These are phyloP conservation scores for Drosophila quasianomalipes DNA, from an alignment of 2,888 invertebrate genomes.

Conservation along the genomic window DNA sequence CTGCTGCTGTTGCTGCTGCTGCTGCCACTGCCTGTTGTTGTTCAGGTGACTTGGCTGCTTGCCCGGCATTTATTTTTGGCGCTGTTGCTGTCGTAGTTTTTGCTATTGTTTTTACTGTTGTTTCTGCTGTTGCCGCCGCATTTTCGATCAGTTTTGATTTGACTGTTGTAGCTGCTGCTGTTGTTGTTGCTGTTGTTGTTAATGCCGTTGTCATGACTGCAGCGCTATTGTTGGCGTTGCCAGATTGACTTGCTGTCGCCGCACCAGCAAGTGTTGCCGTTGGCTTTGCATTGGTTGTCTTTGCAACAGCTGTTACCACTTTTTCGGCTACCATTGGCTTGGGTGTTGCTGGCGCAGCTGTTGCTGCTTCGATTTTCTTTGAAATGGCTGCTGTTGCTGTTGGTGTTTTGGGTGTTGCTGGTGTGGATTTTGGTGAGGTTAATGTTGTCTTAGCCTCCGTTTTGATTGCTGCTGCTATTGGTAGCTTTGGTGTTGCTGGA, in stretches of 20 bases:
- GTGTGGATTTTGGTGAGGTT: conserved; percentile 9
- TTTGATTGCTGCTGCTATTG: conserved; percentile 9
- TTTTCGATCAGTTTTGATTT: conserved; percentile 34
- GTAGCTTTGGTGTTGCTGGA: conserved; percentile 7
- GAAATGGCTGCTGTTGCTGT: background rate
- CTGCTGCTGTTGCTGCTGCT: conserved; percentile 60
- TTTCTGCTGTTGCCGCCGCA: conserved; percentile 15
- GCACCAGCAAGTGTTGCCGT: conserved; percentile 40
- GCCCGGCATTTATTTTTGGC: conserved; percentile 85
- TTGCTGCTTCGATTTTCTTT: conserved; percentile 1
- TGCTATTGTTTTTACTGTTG: conserved; percentile 28
- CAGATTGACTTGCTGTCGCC: conserved; percentile 37
- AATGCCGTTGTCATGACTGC: conserved; percentile 47
- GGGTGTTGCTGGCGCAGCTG: conserved; percentile 9
- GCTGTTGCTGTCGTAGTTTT: conserved; percentile 58
- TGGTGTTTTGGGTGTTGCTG: conserved; percentile 21
- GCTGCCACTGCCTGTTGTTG: conserved; percentile 68
- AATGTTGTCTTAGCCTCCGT: background rate
- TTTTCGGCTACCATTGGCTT: conserved; percentile 8
- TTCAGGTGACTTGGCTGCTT: conserved; percentile 85
- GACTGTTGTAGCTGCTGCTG: conserved; percentile 12
- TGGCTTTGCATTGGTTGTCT: conserved; percentile 16
- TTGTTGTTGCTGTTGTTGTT: conserved; percentile 23
- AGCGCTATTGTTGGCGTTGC: conserved; percentile 35
- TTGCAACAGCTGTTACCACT: conserved; percentile 7